Evolutionary conservation across 2,113 vertebrate species (phyloP).

Genomic region (Crotalus tigris): DNA sequence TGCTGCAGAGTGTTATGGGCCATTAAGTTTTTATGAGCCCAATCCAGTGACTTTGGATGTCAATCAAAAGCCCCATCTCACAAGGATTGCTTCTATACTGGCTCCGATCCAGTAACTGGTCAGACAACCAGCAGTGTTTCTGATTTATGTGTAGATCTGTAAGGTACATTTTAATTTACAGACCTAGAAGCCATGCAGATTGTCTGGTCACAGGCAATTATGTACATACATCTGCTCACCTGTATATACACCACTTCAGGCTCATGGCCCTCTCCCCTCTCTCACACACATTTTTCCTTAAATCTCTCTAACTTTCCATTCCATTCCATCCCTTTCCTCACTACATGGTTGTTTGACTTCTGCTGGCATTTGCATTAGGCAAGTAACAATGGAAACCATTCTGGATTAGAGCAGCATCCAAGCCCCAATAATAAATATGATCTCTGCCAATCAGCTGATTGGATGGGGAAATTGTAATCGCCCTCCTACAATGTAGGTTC

Average conservation of each 20-base stretch:
- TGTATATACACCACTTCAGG: background rate
- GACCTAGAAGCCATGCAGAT: background rate
- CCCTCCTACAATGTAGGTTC: no score
- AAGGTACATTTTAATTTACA: background rate
- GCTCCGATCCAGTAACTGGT: background rate
- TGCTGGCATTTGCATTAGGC: background rate
- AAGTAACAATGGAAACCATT: background rate
- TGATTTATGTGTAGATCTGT: background rate
- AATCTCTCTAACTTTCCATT: background rate
- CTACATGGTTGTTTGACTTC: background rate
- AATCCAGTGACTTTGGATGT: background rate
- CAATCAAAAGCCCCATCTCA: constrained; percentile 5
- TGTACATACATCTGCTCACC: background rate
- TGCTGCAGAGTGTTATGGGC: background rate
- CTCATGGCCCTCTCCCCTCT: background rate
- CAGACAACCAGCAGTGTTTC: background rate
- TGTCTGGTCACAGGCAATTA: background rate
- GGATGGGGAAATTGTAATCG: no score
- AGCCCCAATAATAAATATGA: background rate
- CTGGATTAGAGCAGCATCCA: background rate
- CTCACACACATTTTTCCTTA: background rate
- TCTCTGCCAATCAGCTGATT: no score
- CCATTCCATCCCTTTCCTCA: background rate
- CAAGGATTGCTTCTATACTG: background rate
- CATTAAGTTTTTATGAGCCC: constrained; percentile 10